phyloP scores from a whole-genome alignment of 2,113 vertebrate species.

The Ctenodactylus gundi region DNA sequence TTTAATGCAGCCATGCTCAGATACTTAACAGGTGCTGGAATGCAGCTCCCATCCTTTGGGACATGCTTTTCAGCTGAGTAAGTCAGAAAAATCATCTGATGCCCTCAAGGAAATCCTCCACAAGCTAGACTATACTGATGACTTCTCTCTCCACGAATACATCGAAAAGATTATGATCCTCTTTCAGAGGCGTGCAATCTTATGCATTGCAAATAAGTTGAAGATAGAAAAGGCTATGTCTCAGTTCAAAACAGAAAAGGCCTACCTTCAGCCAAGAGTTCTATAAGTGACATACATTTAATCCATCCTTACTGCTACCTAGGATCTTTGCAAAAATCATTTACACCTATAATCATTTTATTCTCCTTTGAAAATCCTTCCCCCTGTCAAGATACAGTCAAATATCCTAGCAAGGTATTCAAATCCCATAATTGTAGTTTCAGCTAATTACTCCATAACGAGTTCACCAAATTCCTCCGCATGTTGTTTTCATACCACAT shows the following conservation, averaged over 20 bases:
- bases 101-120: conserved; percentile 58
- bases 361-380: neutral
- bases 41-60: conserved; percentile 44
- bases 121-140: neutral
- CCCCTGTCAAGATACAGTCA: neutral
- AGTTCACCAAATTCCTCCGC: neutral
- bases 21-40: conserved; percentile 49
- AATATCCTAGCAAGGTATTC: neutral
- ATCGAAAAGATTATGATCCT: conserved; percentile 59
- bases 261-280: conserved; percentile 29
- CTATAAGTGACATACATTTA: neutral
- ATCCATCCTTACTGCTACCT: neutral
- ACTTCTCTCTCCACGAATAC: conserved; percentile 27
- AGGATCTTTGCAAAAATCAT: neutral
- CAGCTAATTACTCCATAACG: neutral
- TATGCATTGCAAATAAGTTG: conserved; percentile 60
- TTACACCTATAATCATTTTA: neutral
- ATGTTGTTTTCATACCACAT: neutral
- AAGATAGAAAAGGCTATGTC: conserved; percentile 14
- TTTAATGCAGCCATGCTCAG: neutral
- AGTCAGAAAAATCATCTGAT: conserved; percentile 52
- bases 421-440: neutral
- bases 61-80: conserved; percentile 53
- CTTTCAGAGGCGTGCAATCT: conserved; percentile 5
- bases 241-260: conserved; percentile 39